Evolutionary conservation across 2,888 invertebrate species (phyloP), one percentile per base, ranked within the genome.

Genomic region (Lymantria monacha): DNA sequence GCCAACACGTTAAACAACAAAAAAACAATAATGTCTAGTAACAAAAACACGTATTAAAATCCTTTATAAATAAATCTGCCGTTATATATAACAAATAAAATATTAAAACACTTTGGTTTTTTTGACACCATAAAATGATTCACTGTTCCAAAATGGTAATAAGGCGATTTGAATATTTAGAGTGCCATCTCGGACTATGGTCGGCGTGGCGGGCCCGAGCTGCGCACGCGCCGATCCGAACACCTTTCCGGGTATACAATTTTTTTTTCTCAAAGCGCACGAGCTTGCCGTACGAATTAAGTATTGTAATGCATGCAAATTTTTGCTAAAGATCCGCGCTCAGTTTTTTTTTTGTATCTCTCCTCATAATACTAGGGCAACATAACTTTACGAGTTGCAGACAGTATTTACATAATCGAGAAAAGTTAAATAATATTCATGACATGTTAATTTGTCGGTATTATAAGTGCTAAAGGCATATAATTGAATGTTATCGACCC

Each of bases 351-450:
- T 83, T 79, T 79, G 79, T 79, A 79, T 77, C 47, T 44, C 74
- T 82, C n/a, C n/a, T n/a, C n/a, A n/a, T 83, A 81, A 83, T 85
- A 81, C 82, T 85, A 85, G 87, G 84, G 85, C 82, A 79, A 73
- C 33, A 68, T 61, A 70, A 66, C 58, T 63, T 65, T 65, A 68
- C 69, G 68, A 72, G 69, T 75, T 74, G 72, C 69, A 67, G 66
- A 63, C 61, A n/a, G 47, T 64, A 81, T 82, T 81, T 80, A 74
- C 79, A 81, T 85, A 83, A 85, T 83, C 80, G 79, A 76, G 81
- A 85, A 86, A 87, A 85, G 79, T 84, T 79, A 81, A 87, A 86
- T 83, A 84, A 83, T 87, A 87, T 88, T 88, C 85, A 88, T 87
- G 87, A 85, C 82, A 87, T 86, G 85, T 85, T 86, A 87, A 87